These are phyloP conservation scores for Masnerella sp. DNA, from an alignment of 2,888 invertebrate genomes.

Conservation along the genomic window DNA sequence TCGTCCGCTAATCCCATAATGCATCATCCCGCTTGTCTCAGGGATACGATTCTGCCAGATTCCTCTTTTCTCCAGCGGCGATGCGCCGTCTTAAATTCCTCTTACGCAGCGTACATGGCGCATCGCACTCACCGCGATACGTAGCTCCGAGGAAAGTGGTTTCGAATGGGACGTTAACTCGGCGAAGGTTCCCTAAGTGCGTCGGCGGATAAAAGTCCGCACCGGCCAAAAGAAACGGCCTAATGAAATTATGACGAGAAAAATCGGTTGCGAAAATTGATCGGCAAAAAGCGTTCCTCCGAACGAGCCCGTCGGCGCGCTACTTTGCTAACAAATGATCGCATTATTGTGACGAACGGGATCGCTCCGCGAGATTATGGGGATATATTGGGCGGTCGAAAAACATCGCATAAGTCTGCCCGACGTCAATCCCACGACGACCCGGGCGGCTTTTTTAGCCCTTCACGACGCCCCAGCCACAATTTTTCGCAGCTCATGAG, in stretches of 20 bases:
- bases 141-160: slow-evolving; percentile 49
- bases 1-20: slow-evolving; percentile 49
- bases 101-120: slow-evolving; percentile 41
- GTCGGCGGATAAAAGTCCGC: slow-evolving; percentile 48
- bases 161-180: slow-evolving; percentile 56
- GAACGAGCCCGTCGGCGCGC: slow-evolving; percentile 36
- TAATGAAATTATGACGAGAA: slow-evolving; percentile 46
- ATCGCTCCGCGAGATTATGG: slow-evolving; percentile 29
- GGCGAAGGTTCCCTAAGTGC: slow-evolving; percentile 53
- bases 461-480: too few relatives aligned
- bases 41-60: slow-evolving; percentile 47
- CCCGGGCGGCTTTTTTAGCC: too few relatives aligned
- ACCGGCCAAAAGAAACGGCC: too few relatives aligned
- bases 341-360: slow-evolving; percentile 52
- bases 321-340: slow-evolving; percentile 47
- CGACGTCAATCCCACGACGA: slow-evolving; percentile 11
- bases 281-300: slow-evolving; percentile 31
- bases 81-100: slow-evolving; percentile 46
- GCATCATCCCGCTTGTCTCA: slow-evolving; percentile 50
- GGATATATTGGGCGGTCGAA: slow-evolving; percentile 22
- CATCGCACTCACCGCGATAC: slow-evolving; percentile 49
- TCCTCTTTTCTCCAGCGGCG: slow-evolving; percentile 17
- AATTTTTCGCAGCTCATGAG: neutral
- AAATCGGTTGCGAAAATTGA: slow-evolving; percentile 36
- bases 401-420: slow-evolving; percentile 25